phyloP scores from a whole-genome alignment of 1,140 invertebrate genomes.

The Wasmannia auropunctata region DNA sequence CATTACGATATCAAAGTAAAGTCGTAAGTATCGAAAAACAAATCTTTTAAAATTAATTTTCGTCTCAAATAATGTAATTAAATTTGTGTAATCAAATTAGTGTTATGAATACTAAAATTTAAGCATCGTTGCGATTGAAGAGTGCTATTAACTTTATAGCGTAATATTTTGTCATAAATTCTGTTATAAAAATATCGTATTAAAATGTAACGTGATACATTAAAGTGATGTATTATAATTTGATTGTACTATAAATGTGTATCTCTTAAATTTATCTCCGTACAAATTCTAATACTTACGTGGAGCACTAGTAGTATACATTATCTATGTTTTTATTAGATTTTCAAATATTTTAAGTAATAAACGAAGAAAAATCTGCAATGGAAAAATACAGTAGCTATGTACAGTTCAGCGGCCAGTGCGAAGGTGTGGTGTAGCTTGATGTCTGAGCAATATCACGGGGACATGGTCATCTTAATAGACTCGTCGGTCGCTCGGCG shows the following conservation, averaged over 20 bases:
- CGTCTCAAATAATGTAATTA: not conserved
- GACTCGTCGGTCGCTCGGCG: slow-evolving; percentile 76
- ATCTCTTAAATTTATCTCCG: not conserved
- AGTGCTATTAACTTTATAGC: not conserved
- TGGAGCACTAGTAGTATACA: not conserved
- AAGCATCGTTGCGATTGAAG: not conserved
- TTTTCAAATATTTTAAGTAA: not conserved
- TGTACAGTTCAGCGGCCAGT: not conserved
- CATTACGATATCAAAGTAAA: slow-evolving; percentile 30
- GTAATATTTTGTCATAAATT: not conserved
- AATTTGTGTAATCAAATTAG: not conserved
- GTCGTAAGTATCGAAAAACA: not conserved
- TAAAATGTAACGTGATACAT: too few species aligned
- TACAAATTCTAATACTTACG: not conserved
- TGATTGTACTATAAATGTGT: not conserved
- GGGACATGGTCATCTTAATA: slow-evolving; percentile 84
- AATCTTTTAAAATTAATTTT: not conserved
- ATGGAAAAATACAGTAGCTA: not conserved
- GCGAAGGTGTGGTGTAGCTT: slow-evolving; percentile 52
- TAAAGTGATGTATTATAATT: not conserved
- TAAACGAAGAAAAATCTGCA: not conserved
- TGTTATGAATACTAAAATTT: not conserved
- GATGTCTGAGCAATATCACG: slow-evolving; percentile 83
- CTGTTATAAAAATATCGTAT: not conserved
- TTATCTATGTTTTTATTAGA: not conserved